Percentiles rank a stretch among this genome's conserved stretches.
Evolutionary conservation across 2,888 invertebrate species (phyloP).

Genomic region (Caenorhabditis panamensis): DNA sequence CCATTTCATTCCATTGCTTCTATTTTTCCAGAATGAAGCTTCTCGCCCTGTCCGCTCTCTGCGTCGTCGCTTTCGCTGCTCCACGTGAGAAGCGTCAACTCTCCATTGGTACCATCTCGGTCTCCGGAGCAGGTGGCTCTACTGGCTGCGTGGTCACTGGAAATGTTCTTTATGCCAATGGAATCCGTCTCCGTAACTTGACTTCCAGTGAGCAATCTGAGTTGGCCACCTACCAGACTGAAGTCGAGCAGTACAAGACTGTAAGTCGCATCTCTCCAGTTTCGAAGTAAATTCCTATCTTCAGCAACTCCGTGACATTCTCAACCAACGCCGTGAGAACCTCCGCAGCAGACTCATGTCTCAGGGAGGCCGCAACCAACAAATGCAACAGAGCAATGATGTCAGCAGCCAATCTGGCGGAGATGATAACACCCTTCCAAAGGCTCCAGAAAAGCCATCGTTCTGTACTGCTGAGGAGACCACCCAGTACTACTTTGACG

Average conservation of each 20-base stretch:
- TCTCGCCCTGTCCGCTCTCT: constrained; percentile 44
- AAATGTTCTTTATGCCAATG: constrained; percentile 77
- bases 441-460: constrained; percentile 76
- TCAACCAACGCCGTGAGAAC: constrained; percentile 59
- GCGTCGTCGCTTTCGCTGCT: constrained; percentile 60
- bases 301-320: constrained; percentile 57
- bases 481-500: constrained; percentile 80
- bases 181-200: constrained; percentile 74
- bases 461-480: constrained; percentile 79
- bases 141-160: constrained; percentile 80
- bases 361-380: constrained; percentile 29
- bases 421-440: constrained; percentile 46
- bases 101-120: constrained; percentile 73
- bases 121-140: constrained; percentile 75
- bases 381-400: constrained; percentile 48
- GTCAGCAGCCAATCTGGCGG: constrained; percentile 35
- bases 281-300: neutral
- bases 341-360: constrained; percentile 41
- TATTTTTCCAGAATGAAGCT: constrained; percentile 51
- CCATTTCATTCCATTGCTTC: neutral
- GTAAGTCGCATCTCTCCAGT: constrained; percentile 24
- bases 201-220: constrained; percentile 71
- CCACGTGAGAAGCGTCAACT: constrained; percentile 74
- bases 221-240: constrained; percentile 67
- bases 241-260: constrained; percentile 73